phyloP scores from a whole-genome alignment of 1,140 invertebrate species.

The Bombyx mandarina region DNA sequence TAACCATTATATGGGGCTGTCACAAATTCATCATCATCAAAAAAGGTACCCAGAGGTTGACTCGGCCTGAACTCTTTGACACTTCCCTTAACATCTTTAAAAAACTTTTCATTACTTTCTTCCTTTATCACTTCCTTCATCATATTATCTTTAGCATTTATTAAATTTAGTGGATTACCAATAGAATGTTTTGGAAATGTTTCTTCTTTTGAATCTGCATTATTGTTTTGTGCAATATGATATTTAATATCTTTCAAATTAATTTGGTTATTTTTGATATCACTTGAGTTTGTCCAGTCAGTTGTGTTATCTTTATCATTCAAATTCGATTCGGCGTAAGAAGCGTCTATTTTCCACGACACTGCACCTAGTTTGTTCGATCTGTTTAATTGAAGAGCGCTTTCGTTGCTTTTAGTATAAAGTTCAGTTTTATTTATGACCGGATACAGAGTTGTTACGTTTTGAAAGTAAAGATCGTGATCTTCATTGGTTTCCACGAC shows the following conservation, averaged over 20 bases:
- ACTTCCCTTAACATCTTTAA: slow-evolving; percentile 14
- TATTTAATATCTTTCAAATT: background rate
- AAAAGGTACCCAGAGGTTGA: slow-evolving; percentile 39
- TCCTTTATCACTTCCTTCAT: background rate
- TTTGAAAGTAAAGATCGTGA: slow-evolving; percentile 12
- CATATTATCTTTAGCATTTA: background rate
- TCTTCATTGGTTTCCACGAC: slow-evolving; percentile 13
- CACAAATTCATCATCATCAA: slow-evolving; percentile 32
- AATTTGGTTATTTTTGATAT: background rate
- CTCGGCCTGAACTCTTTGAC: slow-evolving; percentile 47
- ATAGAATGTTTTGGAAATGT: background rate
- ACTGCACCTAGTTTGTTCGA: slow-evolving; percentile 12
- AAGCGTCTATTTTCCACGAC: slow-evolving; percentile 34
- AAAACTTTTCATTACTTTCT: slow-evolving; percentile 5
- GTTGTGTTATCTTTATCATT: slow-evolving; percentile 1
- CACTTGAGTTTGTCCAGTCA: slow-evolving; percentile 6
- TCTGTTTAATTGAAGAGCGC: slow-evolving; percentile 6
- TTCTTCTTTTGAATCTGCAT: background rate
- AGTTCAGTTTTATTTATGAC: slow-evolving; percentile 17
- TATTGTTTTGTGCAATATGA: background rate
- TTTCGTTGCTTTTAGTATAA: slow-evolving; percentile 11
- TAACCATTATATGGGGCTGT: background rate
- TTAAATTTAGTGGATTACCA: background rate
- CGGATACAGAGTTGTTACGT: slow-evolving; percentile 37
- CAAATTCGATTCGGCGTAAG: slow-evolving; percentile 22